phyloP scores from a whole-genome alignment of 2,113 vertebrate genomes.

The Petroica traversi region DNA sequence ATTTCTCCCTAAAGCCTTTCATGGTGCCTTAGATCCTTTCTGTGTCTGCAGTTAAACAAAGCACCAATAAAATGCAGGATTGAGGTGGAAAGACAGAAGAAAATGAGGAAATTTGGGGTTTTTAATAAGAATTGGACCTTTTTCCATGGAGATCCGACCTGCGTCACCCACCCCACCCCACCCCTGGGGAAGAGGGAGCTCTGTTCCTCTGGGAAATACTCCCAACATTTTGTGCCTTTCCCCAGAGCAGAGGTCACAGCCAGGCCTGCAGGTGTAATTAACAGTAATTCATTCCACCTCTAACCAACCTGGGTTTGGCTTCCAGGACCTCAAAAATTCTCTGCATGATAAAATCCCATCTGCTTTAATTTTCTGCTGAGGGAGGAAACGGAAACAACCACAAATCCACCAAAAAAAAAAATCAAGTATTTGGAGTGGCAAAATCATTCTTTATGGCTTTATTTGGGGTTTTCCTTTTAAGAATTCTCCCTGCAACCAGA shows the following conservation, averaged over 20 bases:
- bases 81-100: fast-evolving
- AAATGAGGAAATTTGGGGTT: not conserved
- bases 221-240: not conserved
- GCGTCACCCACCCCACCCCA: no score
- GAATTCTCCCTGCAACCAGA: not conserved
- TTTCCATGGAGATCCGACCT: not conserved
- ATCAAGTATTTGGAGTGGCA: not conserved
- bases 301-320: not conserved
- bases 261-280: not conserved
- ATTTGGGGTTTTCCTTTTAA: not conserved
- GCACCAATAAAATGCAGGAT: not conserved
- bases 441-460: not conserved
- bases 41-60: not conserved
- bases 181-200: not conserved
- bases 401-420: not conserved
- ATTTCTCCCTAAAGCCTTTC: not conserved
- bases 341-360: not conserved
- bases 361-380: not conserved
- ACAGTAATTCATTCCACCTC: not conserved
- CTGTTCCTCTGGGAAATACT: not conserved
- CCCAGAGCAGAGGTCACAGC: not conserved
- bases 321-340: not conserved
- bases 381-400: not conserved
- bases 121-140: not conserved
- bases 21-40: not conserved